Evolutionary conservation across 2,113 vertebrate genomes (phyloP).

Genomic region (Hippocampus comes): DNA sequence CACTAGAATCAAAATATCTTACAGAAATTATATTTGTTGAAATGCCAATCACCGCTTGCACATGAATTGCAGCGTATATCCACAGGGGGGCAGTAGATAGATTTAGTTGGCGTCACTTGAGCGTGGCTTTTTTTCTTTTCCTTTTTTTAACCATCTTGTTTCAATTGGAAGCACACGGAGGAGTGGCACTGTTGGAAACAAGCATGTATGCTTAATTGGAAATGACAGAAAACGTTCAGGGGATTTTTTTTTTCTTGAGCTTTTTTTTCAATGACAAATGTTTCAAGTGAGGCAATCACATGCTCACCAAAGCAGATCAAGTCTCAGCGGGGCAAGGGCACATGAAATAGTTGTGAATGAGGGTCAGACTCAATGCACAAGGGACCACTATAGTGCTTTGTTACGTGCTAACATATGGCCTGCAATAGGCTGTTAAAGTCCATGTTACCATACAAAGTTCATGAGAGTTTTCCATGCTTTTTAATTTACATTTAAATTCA

Average conservation of each 20-base stretch:
- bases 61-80: constrained; percentile 19
- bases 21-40: neutral
- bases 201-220: constrained; percentile 38
- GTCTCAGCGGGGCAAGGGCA: constrained; percentile 25
- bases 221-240: constrained; percentile 37
- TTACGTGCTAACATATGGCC: neutral
- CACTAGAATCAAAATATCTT: neutral
- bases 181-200: constrained; percentile 18
- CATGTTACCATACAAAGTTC: neutral
- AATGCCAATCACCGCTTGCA: neutral
- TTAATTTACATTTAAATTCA: neutral
- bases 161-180: constrained; percentile 33
- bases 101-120: constrained; percentile 6
- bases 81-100: constrained; percentile 63
- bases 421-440: neutral
- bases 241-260: constrained; percentile 19
- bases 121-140: neutral
- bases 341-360: constrained; percentile 5
- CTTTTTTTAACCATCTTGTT: constrained; percentile 45
- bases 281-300: constrained; percentile 29
- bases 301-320: constrained; percentile 13
- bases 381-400: neutral
- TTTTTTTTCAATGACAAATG: constrained; percentile 31
- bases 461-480: neutral
- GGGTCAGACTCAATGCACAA: constrained; percentile 1